Conservation (phyloP, 2,888 invertebrate species). For the Ectemnius lituratus region DNA sequence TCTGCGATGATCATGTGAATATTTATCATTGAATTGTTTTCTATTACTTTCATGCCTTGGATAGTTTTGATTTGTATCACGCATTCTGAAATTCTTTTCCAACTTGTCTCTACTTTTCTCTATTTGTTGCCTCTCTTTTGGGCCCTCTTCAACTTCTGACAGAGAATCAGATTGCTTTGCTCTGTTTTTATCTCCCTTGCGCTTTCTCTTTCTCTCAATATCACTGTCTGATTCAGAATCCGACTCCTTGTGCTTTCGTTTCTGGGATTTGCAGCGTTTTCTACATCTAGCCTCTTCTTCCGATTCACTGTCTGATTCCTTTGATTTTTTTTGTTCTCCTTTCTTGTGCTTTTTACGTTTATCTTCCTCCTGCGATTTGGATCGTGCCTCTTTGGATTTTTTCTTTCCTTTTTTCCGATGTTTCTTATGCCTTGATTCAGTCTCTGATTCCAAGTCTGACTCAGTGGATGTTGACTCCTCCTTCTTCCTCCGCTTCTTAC, state of each 20-base stretch:
- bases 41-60: slow-evolving; percentile 12
- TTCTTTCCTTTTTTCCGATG: too few relatives aligned
- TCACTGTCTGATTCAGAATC: neutral
- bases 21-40: slow-evolving; percentile 25
- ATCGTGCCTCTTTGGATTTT: too few relatives aligned
- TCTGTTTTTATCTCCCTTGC: slow-evolving; percentile 5
- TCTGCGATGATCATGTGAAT: slow-evolving; percentile 35
- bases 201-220: slow-evolving; percentile 6
- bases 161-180: slow-evolving; percentile 2
- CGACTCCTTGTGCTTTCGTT: too few relatives aligned
- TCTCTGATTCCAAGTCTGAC: too few relatives aligned
- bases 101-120: neutral
- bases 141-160: too few relatives aligned
- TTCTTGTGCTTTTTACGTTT: slow-evolving; percentile 38
- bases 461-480: too few relatives aligned
- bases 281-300: neutral
- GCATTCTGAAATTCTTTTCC: slow-evolving; percentile 23
- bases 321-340: too few relatives aligned
- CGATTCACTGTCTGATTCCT: neutral
- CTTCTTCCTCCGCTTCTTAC: too few relatives aligned
- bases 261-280: slow-evolving; percentile 20
- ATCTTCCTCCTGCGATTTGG: slow-evolving; percentile 38
- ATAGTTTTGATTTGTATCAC: slow-evolving; percentile 11
- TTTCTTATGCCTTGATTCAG: too few relatives aligned
- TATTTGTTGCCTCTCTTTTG: too few relatives aligned